A percentile compares a stretch with the other conserved stretches of the same genome.
These are phyloP conservation scores for Urosaurus nigricauda DNA, from an alignment of 2,797 vertebrate genomes.

Conservation along the genomic window DNA sequence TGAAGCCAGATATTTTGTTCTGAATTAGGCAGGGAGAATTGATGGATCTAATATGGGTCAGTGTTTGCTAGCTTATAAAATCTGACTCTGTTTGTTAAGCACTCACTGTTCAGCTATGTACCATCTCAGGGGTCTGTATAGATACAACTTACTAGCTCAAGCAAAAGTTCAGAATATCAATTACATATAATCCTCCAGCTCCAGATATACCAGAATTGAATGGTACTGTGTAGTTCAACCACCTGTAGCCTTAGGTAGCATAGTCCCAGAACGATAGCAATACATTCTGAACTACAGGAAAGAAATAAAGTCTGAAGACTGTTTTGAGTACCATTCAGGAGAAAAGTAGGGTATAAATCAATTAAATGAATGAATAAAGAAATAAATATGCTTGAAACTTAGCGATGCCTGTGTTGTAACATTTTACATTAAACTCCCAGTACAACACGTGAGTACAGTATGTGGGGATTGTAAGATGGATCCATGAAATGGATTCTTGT, in stretches of 20 bases:
- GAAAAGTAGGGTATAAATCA: too few relatives aligned
- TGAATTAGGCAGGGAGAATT: neutral
- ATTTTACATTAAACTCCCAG: too few relatives aligned
- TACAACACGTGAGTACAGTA: too few relatives aligned
- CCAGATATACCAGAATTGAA: too few relatives aligned
- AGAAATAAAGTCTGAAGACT: too few relatives aligned
- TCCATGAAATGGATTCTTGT: too few relatives aligned
- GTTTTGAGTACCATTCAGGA: too few relatives aligned
- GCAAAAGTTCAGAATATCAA: neutral
- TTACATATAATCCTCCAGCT: neutral
- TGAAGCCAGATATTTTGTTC: slow-evolving; percentile 25
- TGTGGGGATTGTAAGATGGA: neutral
- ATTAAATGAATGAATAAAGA: too few relatives aligned
- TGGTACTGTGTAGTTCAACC: neutral
- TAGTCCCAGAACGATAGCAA: neutral
- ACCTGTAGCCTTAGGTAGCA: neutral
- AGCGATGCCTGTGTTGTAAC: neutral
- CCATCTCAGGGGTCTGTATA: neutral
- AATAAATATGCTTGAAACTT: too few relatives aligned
- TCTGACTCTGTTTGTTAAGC: neutral
- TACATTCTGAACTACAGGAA: neutral
- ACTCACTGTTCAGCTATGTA: neutral
- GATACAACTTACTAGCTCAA: neutral
- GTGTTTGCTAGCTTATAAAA: neutral
- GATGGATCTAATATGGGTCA: neutral